These are phyloP conservation scores for Nasonovia ribisnigri DNA, from an alignment of 2,888 invertebrate genomes.

Conservation along the genomic window DNA sequence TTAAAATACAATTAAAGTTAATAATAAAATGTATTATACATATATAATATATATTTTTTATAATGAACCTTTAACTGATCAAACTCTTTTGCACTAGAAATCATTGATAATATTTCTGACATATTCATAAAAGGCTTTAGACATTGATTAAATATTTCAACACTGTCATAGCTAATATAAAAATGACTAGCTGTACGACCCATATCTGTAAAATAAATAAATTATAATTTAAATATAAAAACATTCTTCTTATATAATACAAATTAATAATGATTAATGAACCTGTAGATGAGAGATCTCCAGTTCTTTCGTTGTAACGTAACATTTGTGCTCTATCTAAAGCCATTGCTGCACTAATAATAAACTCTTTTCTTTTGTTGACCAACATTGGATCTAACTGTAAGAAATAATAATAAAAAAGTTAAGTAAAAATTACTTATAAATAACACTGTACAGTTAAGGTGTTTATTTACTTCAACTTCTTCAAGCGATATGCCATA, in stretches of 20 bases:
- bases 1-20: slow-evolving; percentile 64
- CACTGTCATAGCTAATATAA: slow-evolving; percentile 96
- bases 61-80: slow-evolving; percentile 86
- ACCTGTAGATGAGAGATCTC: slow-evolving; percentile 76
- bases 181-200: slow-evolving; percentile 98
- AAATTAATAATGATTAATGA: not conserved
- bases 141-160: slow-evolving; percentile 90
- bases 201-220: slow-evolving; percentile 75
- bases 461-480: slow-evolving; percentile 68
- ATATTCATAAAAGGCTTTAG: slow-evolving; percentile 87
- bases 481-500: slow-evolving; percentile 78
- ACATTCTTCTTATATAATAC: not conserved
- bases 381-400: slow-evolving; percentile 86
- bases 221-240: not conserved
- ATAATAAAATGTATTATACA: slow-evolving; percentile 30
- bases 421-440: not conserved
- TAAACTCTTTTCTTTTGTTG: slow-evolving; percentile 81
- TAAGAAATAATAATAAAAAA: slow-evolving; percentile 67
- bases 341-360: slow-evolving; percentile 83
- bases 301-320: slow-evolving; percentile 86
- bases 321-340: slow-evolving; percentile 96
- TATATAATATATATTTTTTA: not conserved
- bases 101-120: slow-evolving; percentile 87
- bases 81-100: slow-evolving; percentile 94
- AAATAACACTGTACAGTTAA: not conserved